Conservation (phyloP, 2,797 vertebrate genomes). For the Myotis daubentonii region DNA sequence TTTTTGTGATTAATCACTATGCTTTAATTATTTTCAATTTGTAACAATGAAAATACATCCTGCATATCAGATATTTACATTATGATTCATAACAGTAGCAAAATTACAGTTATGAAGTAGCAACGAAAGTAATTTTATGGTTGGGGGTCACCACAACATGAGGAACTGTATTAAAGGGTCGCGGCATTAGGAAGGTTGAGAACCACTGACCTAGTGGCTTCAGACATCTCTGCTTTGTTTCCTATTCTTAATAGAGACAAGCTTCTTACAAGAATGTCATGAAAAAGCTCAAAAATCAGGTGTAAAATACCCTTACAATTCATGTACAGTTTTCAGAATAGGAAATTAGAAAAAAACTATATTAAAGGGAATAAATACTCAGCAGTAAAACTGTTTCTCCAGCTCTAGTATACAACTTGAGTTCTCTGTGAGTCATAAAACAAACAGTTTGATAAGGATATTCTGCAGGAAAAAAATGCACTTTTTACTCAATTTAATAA, state of each 20-base stretch:
- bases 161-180: no score
- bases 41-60: no score
- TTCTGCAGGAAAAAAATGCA: not conserved
- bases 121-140: no score
- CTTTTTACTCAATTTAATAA: constrained; percentile 13
- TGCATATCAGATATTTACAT: no score
- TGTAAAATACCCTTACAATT: not conserved
- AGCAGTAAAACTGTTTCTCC: not conserved
- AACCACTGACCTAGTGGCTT: not conserved
- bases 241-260: not conserved
- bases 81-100: no score
- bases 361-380: constrained; percentile 15
- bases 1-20: no score
- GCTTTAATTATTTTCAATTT: no score
- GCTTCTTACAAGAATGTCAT: not conserved
- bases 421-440: not conserved
- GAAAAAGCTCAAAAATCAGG: not conserved
- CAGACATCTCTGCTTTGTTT: constrained; percentile 9
- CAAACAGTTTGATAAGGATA: not conserved
- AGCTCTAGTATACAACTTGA: not conserved
- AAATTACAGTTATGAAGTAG: no score
- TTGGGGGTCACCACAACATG: no score
- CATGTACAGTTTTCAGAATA: constrained; percentile 31
- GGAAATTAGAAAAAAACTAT: constrained; percentile 23
- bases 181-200: no score